Conservation (phyloP, 2,113 vertebrate species). For the Melanerpes formicivorus region DNA sequence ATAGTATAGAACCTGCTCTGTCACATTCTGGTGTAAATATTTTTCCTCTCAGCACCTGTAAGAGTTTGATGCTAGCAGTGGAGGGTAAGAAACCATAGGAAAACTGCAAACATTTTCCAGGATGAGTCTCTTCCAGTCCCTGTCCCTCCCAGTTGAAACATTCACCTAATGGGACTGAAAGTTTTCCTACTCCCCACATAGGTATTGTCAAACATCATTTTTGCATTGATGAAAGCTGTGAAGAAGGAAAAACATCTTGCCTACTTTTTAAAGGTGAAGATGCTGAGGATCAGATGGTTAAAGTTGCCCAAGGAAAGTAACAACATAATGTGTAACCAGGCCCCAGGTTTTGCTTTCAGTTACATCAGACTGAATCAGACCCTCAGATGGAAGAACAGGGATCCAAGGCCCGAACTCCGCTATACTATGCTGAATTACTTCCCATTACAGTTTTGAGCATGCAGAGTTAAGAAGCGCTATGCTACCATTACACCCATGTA, state of each 20-base stretch:
- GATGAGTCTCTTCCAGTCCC: background rate
- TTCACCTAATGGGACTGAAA: background rate
- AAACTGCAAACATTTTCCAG: background rate
- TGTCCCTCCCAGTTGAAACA: background rate
- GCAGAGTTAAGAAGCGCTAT: background rate
- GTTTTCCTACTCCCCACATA: background rate
- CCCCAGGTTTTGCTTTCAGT: background rate
- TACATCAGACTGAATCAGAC: background rate
- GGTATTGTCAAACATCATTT: background rate
- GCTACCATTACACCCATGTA: background rate
- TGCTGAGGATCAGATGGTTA: background rate
- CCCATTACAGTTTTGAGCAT: fast-evolving
- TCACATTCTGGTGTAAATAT: background rate
- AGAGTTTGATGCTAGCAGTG: background rate
- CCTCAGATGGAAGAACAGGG: background rate
- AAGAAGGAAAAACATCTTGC: background rate
- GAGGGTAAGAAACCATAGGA: background rate
- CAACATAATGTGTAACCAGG: background rate
- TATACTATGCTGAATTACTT: background rate
- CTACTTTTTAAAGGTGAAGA: background rate
- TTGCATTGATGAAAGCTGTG: background rate
- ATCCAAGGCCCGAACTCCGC: background rate
- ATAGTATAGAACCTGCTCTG: background rate
- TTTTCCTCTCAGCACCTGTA: background rate
- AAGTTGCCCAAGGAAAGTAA: background rate